Conservation (phyloP, 1,140 invertebrate species). For the Cheumatopsyche charites region DNA sequence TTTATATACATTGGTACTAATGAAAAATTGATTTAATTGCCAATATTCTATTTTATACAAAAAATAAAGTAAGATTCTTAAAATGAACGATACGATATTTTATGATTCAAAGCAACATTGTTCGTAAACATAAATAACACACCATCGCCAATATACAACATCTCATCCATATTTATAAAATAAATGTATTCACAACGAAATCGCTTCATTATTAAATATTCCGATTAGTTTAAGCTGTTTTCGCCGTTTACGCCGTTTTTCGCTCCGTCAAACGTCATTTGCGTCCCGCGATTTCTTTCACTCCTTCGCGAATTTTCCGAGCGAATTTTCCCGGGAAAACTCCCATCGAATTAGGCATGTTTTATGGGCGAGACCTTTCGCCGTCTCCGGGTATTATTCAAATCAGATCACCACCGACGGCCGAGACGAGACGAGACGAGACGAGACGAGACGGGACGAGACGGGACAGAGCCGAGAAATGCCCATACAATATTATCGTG, state of each 20-base stretch:
- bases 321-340: neutral
- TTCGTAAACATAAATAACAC: too few species aligned
- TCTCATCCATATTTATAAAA: too few species aligned
- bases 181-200: neutral
- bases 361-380: constrained; percentile 20
- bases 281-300: neutral
- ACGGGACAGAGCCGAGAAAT: neutral
- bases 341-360: constrained; percentile 16
- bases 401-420: constrained; percentile 7
- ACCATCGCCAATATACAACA: too few species aligned
- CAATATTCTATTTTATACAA: too few species aligned
- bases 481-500: too few species aligned
- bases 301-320: neutral
- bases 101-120: too few species aligned
- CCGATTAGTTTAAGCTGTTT: constrained; percentile 28
- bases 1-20: too few species aligned
- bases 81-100: too few species aligned
- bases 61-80: too few species aligned
- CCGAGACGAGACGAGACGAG: neutral
- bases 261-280: neutral
- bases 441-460: neutral
- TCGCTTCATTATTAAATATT: constrained; percentile 19
- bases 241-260: constrained; percentile 4
- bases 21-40: too few species aligned
- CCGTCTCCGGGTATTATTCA: constrained; percentile 22